Conservation (phyloP, 2,797 vertebrate genomes). For the Coccyzus lansbergi region DNA sequence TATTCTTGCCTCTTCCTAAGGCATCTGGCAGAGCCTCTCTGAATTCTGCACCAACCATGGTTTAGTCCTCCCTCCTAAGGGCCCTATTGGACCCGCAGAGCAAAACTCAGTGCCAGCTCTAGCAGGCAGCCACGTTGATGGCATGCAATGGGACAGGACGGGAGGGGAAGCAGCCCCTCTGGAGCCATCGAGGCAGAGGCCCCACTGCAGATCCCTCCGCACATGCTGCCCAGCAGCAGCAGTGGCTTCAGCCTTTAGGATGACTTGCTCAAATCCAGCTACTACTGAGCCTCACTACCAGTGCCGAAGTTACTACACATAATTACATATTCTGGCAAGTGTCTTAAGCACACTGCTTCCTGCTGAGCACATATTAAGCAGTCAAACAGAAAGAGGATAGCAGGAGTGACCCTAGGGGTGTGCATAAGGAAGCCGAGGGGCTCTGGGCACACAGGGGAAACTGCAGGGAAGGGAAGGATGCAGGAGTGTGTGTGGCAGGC, state of each 20-base stretch:
- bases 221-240: not conserved
- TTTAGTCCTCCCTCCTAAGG: not conserved
- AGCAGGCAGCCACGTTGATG: not conserved
- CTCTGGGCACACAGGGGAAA: accelerated
- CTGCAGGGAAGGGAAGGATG: not conserved
- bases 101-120: not conserved
- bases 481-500: not conserved
- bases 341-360: conserved; percentile 53
- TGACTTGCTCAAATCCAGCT: conserved; percentile 51
- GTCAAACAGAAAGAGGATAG: not conserved
- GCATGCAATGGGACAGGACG: not conserved
- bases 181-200: not conserved
- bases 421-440: not conserved
- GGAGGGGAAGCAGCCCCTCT: conserved; percentile 30
- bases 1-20: conserved; percentile 12
- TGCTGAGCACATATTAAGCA: conserved; percentile 34
- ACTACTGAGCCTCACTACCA: conserved; percentile 40
- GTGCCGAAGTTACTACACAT: conserved; percentile 65
- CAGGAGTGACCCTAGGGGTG: not conserved
- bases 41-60: not conserved
- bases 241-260: conserved; percentile 65
- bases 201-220: accelerated
- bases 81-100: not conserved
- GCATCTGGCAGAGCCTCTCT: not conserved
- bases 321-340: conserved; percentile 62